Conservation (phyloP, 2,888 invertebrate species). For the Crepidodera aurea region DNA sequence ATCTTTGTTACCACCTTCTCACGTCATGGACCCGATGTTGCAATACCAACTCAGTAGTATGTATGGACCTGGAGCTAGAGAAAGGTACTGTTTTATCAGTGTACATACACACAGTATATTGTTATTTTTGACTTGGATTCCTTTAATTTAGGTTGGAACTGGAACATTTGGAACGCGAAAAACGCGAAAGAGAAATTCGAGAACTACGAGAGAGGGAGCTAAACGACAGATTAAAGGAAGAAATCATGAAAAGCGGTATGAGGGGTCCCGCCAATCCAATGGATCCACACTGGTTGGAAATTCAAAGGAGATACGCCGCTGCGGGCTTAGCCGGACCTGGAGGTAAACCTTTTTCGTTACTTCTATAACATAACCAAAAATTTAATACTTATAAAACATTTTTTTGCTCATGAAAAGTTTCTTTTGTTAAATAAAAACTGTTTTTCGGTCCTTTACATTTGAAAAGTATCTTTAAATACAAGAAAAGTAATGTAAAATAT, state of each 20-base stretch:
- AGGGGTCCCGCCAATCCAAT: constrained; percentile 61
- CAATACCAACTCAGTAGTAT: constrained; percentile 81
- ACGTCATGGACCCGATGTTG: constrained; percentile 84
- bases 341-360: constrained; percentile 47
- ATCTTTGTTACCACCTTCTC: constrained; percentile 64
- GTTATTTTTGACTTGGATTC: no score
- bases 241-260: constrained; percentile 75
- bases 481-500: no score
- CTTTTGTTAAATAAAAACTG: no score
- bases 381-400: no score
- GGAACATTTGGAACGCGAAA: constrained; percentile 75
- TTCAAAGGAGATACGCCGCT: constrained; percentile 75
- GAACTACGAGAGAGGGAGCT: constrained; percentile 82
- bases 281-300: constrained; percentile 86
- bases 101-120: background rate
- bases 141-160: constrained; percentile 62
- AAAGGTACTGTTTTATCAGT: constrained; percentile 57
- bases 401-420: no score
- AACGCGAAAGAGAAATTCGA: constrained; percentile 79
- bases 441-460: no score
- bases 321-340: constrained; percentile 60
- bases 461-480: no score
- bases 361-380: no score
- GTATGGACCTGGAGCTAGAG: constrained; percentile 72
- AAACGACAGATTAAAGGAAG: constrained; percentile 87